These are phyloP conservation scores for Littorina saxatilis DNA, from an alignment of 1,140 invertebrate genomes.

Conservation along the genomic window DNA sequence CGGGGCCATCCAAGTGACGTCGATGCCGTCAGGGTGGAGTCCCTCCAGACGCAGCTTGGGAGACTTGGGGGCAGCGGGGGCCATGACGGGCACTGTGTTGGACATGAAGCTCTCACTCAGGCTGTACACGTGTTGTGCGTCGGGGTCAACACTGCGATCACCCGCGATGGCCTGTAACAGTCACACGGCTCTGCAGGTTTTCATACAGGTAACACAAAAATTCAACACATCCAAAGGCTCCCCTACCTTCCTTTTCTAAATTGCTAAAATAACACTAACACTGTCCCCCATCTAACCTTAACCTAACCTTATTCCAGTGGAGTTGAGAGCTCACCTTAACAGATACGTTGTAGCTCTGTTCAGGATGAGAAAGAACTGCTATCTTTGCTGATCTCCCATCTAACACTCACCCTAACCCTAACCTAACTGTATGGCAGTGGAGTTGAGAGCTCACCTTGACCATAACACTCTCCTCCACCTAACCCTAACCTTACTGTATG, in stretches of 20 bases:
- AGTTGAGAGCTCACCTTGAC: too few relatives aligned
- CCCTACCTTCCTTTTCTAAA: too few relatives aligned
- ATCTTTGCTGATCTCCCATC: conserved; percentile 68
- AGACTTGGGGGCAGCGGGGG: conserved; percentile 72
- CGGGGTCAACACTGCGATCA: conserved; percentile 59
- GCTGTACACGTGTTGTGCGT: conserved; percentile 68
- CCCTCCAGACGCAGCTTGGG: conserved; percentile 72
- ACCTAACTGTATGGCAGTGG: too few relatives aligned
- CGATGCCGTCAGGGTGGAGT: conserved; percentile 71
- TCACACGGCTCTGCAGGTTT: too few relatives aligned
- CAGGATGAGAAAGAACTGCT: conserved; percentile 74
- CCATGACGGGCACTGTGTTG: conserved; percentile 71
- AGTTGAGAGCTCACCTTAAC: conserved; percentile 72
- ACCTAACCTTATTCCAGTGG: too few relatives aligned
- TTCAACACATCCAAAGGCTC: too few relatives aligned
- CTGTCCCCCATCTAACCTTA: too few relatives aligned
- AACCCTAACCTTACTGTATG: too few relatives aligned
- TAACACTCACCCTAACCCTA: too few relatives aligned
- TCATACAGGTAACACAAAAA: too few relatives aligned
- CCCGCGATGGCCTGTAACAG: conserved; percentile 66
- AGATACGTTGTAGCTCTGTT: conserved; percentile 71
- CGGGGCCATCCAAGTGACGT: conserved; percentile 73
- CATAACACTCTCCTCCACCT: too few relatives aligned
- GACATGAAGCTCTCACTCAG: conserved; percentile 70
- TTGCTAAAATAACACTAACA: too few relatives aligned